Evolutionary conservation across 1,140 invertebrate species (phyloP).

Genomic region (Pseudomyrmex gracilis): DNA sequence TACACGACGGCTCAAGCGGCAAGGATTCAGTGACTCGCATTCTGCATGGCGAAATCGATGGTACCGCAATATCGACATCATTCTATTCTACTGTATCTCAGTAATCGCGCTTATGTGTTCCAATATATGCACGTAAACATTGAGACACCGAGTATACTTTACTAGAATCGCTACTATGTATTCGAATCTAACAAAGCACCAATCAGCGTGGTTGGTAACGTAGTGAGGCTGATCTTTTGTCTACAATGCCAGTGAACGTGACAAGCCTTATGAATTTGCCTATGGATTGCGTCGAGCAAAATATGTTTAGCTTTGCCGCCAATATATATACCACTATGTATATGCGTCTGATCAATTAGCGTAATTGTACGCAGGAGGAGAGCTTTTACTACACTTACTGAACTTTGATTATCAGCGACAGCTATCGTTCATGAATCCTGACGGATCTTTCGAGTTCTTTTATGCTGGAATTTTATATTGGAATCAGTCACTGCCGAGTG

Average conservation of each 20-base stretch:
- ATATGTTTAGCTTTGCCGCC: constrained; percentile 97
- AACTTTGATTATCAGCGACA: constrained; percentile 96
- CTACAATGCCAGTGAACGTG: constrained; percentile 95
- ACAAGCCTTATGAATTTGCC: constrained; percentile 92
- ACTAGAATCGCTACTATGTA: constrained; percentile 95
- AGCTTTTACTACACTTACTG: constrained; percentile 95
- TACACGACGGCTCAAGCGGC: constrained; percentile 93
- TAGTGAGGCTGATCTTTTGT: constrained; percentile 97
- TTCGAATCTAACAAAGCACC: constrained; percentile 95
- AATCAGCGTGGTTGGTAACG: constrained; percentile 96
- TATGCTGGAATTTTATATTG: constrained; percentile 95
- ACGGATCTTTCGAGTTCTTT: constrained; percentile 96
- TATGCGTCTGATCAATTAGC: constrained; percentile 95
- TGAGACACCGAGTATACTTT: constrained; percentile 95
- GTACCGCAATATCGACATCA: constrained; percentile 97
- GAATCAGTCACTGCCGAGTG: constrained; percentile 93
- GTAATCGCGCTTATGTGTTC: constrained; percentile 95
- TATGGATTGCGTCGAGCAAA: constrained; percentile 97
- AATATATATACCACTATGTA: constrained; percentile 96
- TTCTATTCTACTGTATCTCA: constrained; percentile 95
- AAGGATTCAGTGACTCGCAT: constrained; percentile 90
- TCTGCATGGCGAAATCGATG: constrained; percentile 95
- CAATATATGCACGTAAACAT: constrained; percentile 98
- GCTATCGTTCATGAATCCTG: constrained; percentile 95
- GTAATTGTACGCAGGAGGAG: constrained; percentile 90